Evolutionary conservation across 2,113 vertebrate genomes (phyloP).

Genomic region (Myrmophylax atrothorax): DNA sequence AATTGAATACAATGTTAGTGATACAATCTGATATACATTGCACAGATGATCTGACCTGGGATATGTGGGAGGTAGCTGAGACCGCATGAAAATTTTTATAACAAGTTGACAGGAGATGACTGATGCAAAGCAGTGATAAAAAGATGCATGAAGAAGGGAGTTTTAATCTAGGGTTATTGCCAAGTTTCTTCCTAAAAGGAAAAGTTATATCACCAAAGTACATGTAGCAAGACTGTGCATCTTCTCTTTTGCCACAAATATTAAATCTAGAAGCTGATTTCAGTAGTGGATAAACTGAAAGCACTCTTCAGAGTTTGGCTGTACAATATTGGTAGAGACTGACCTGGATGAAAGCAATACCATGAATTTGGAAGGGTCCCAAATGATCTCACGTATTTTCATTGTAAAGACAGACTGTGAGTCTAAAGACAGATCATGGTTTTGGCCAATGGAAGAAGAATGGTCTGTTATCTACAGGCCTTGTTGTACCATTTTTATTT

Average conservation of each 20-base stretch:
- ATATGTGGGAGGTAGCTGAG: background rate
- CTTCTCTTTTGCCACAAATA: constrained; percentile 37
- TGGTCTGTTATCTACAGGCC: background rate
- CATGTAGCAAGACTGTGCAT: background rate
- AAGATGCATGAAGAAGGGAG: background rate
- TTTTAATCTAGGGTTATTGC: background rate
- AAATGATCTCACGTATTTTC: background rate
- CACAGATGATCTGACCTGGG: background rate
- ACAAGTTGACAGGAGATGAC: background rate
- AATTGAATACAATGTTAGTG: background rate
- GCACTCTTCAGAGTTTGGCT: background rate
- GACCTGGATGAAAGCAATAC: background rate
- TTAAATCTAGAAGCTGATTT: constrained; percentile 37
- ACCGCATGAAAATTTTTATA: background rate
- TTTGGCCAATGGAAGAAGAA: constrained; percentile 3
- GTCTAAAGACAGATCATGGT: background rate
- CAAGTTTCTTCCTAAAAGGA: background rate
- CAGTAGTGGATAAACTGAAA: background rate
- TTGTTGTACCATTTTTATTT: constrained; percentile 21
- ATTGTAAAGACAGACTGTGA: background rate
- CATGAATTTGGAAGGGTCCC: background rate
- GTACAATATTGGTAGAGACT: background rate
- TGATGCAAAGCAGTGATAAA: background rate
- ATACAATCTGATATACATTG: background rate
- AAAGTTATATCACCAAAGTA: background rate